Evolutionary conservation across 2,888 invertebrate genomes (phyloP).

Genomic region (Limnephilus auricula): DNA sequence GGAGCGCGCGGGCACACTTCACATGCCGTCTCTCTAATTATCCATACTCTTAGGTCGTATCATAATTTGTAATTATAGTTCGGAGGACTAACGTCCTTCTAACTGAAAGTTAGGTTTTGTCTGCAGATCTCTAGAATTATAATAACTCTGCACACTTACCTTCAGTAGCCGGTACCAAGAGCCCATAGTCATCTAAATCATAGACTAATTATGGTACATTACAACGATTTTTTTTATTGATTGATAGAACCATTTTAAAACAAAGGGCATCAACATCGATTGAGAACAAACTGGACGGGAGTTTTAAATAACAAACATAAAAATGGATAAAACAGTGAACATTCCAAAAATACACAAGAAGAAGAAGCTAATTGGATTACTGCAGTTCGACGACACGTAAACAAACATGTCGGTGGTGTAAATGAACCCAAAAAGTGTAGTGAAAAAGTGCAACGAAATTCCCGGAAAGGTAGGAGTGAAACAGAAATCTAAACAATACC

Average conservation of each 20-base stretch:
- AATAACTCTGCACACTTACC: too few relatives aligned
- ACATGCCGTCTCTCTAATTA: too few relatives aligned
- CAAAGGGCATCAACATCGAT: not conserved
- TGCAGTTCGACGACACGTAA: conserved; percentile 59
- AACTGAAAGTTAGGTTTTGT: too few relatives aligned
- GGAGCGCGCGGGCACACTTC: too few relatives aligned
- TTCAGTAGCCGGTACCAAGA: too few relatives aligned
- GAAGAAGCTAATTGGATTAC: conserved; percentile 46
- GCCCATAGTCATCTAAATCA: too few relatives aligned
- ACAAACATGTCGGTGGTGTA: conserved; percentile 21
- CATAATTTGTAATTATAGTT: too few relatives aligned
- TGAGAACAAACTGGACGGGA: conserved; percentile 17
- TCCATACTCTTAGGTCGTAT: too few relatives aligned
- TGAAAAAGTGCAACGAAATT: not conserved
- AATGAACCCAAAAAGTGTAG: conserved; percentile 19
- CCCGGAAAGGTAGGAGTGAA: not conserved
- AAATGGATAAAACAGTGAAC: conserved; percentile 40
- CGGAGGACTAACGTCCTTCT: too few relatives aligned
- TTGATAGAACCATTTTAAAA: not conserved
- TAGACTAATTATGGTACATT: too few relatives aligned
- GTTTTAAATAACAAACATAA: conserved; percentile 16
- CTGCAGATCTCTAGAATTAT: too few relatives aligned
- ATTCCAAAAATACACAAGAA: conserved; percentile 36
- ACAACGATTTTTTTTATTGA: not conserved
- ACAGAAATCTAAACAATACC: not conserved